Conservation (phyloP, 2,113 vertebrate genomes). For the Mungos mungo region DNA sequence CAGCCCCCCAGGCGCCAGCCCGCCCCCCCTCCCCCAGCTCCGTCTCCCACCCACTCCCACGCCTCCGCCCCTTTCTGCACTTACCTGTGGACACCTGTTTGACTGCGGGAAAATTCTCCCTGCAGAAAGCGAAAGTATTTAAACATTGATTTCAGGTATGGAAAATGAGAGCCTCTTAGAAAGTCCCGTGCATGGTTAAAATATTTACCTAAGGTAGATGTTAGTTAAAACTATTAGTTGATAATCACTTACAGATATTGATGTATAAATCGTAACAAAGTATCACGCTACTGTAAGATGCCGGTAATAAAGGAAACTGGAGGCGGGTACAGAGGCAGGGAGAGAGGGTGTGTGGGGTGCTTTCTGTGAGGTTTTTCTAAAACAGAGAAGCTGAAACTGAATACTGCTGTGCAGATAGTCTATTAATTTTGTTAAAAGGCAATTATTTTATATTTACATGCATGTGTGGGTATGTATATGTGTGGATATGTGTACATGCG, state of each 20-base stretch:
- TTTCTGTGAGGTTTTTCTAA: not conserved
- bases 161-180: not conserved
- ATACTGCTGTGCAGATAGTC: not conserved
- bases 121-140: not conserved
- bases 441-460: not conserved
- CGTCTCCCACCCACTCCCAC: fast-evolving
- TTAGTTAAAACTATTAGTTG: not conserved
- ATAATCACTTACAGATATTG: not conserved
- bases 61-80: not conserved
- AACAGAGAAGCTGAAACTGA: not conserved
- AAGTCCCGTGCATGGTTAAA: not conserved
- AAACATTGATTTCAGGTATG: not conserved
- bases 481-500: too few relatives aligned
- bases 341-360: fast-evolving
- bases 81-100: fast-evolving
- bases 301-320: fast-evolving
- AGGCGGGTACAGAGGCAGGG: too few relatives aligned
- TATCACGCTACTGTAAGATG: not conserved
- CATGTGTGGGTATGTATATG: not conserved
- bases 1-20: fast-evolving
- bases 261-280: not conserved
- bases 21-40: not conserved
- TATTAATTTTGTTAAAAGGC: not conserved
- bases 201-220: not conserved
- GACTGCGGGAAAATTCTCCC: not conserved